Evolutionary conservation across 2,888 invertebrate genomes (phyloP), one percentile per base, ranked within the genome.

Genomic region (Coenonympha arcania): DNA sequence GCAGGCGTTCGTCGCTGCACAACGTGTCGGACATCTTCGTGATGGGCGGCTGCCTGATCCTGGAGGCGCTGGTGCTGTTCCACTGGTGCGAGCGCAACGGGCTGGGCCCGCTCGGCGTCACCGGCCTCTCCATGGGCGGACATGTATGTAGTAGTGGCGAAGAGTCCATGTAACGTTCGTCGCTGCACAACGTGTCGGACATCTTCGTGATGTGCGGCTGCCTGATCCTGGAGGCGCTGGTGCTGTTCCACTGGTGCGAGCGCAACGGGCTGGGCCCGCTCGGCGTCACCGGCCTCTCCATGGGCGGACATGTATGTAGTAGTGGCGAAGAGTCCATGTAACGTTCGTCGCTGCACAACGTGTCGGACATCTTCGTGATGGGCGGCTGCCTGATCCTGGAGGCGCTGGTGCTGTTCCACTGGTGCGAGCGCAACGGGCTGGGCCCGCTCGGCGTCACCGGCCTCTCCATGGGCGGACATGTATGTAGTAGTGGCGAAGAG

Each of bases 161-260:
- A n/a, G n/a, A n/a, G n/a, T n/a, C n/a, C n/a, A n/a, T n/a, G n/a
- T n/a, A n/a, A n/a, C n/a, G n/a, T n/a, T n/a, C n/a, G n/a, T n/a
- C n/a, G n/a, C n/a, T n/a, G 43, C 94, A 94, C 73, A 95, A 98
- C 84, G 98, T 99, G 3, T 95, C 96, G 15, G 99, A 99, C 76
- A 93, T 99, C 71, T 98, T 99, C 88, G 95, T 99, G 59, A 99
- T 99, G 99, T 99, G 99, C 50, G 98, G 96, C 34, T 96, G 98
- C 69, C 87, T 99, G 52, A 94, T 99, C 57, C 88, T 98, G 64
- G 99, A 99, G 85, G 93, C 95, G 31, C 84, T 96, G 62, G 97
- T 94, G 41, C 86, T 99, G 59, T 89, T 99, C 59, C 93, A 96
- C 78, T 99, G 98, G 98, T 95, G 96, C 74, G 95, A 96, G 79